Base-by-base conservation (phyloP, 2,797 vertebrate species). In the Eupleurogrammus muticus region DNA sequence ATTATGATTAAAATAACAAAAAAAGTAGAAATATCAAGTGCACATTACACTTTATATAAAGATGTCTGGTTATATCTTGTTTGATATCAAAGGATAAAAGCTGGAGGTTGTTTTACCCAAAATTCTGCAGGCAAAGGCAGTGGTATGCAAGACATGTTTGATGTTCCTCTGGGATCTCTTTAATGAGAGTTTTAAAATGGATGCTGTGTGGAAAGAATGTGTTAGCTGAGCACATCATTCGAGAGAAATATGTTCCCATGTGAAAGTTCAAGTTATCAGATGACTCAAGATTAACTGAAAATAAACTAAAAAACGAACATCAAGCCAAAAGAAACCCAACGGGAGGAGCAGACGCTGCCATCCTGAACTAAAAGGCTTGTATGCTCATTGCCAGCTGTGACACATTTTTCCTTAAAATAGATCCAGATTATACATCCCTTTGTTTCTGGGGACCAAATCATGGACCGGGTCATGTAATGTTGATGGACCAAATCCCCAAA, bases 131-230 rank as follows among this genome's bases (percentile, higher is more conserved):
- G 77, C 87, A 71, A 69, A 81, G 73, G 64, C 84, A 83, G 54
- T 84, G 89, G 93, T 88, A 93, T 94, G 92, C 86, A 42, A 92
- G 90, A 93, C 81, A 93, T 93, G 92, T 88, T 92, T 81, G 86
- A 92, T 90, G 84, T 80, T 92, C 92, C 91, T 85, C 81, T 84
- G 92, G 93, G 94, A 94, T 92, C 73, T 68, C 74, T 89, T 92
- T 90, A 90, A 93, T 92, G 87, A 87, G 83, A 75, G 76, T 83
- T 90, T 91, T 82, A 73, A 92, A 92, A 85, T 84, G 77, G 79
- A 87, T 77, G 68, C 63, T 85, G 73, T 66, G 63, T 81, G 89
- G 84, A 92, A 93, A 89, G 85, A 88, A 90, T 92, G 86, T 87
- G 84, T 85, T 88, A 82, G 85, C 70, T 53, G 66, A 86, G 89